Base-by-base conservation (phyloP, 2,888 invertebrate genomes). In the Acleris holmiana region DNA sequence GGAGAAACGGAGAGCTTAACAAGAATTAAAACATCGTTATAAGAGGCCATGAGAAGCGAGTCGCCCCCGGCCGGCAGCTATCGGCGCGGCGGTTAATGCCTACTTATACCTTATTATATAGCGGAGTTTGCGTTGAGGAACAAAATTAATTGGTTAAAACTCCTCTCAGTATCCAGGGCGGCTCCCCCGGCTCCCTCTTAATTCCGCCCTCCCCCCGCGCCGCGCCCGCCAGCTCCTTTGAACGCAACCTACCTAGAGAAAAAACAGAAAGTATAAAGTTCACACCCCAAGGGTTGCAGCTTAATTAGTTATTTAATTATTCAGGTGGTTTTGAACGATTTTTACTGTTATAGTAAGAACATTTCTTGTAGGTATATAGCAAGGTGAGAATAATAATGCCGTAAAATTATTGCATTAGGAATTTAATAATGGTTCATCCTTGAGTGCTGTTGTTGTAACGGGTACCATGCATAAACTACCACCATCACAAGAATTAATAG, bases 81-180 rank as follows among this genome's bases (percentile, higher is more conserved):
- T 89, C 92, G 90, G 89, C 90, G 89, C 89, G 88, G 86, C 89
- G 84, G 88, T 88, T 92, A 91, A 91, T 90, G 91, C 89, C 92
- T 92, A 91, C 92, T 92, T 91, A 91, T 92, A 92, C 90, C 91
- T 91, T 92, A 92, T 91, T 92, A 91, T 91, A 92, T 91, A 91
- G 91, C 92, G 85, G 88, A 92, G 92, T 92, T 92, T 92, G 92
- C 91, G 92, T 92, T 92, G 93, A 93, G 93, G 93, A 93, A 93
- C 93, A 93, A 93, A 93, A 93, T 93, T 93, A 93, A 93, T 93
- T 93, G 93, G 93, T 93, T 93, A 93, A 93, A 93, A 93, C 93
- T 93, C 93, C 93, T 93, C 93, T 93, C 91, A 87, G 93, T 92
- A 92, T 93, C 93, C 92, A 90, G 88, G 91, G 91, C 87, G 88